Conservation (phyloP, 2,888 invertebrate genomes). For the Drosophila lacicola region DNA sequence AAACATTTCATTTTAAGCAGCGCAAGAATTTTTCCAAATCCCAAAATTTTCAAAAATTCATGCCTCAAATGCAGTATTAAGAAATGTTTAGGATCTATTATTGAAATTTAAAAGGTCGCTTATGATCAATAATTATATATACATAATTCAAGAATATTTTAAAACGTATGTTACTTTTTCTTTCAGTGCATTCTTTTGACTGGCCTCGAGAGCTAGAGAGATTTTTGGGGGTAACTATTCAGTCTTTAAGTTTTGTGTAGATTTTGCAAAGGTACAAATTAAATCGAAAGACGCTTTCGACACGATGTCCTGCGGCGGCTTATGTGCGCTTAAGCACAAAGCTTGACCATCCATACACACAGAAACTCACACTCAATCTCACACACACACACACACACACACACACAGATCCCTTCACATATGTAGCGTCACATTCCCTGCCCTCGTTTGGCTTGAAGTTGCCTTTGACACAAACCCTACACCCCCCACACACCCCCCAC, state of each 20-base stretch:
- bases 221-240: constrained; percentile 22
- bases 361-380: constrained; percentile 27
- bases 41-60: background rate
- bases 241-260: constrained; percentile 59
- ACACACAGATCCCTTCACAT: constrained; percentile 21
- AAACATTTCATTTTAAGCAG: background rate
- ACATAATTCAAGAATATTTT: too few relatives aligned
- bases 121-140: too few relatives aligned
- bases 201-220: constrained; percentile 1
- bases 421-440: constrained; percentile 25
- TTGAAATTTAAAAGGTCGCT: too few relatives aligned
- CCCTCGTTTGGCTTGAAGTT: constrained; percentile 39
- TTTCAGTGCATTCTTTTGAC: constrained; percentile 3
- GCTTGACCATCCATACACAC: constrained; percentile 65
- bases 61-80: background rate
- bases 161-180: background rate
- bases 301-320: constrained; percentile 74
- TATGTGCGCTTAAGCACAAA: constrained; percentile 79
- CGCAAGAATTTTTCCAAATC: background rate
- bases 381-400: constrained; percentile 36
- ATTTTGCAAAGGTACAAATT: constrained; percentile 61
- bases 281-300: constrained; percentile 61
- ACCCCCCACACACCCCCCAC: constrained; percentile 21
- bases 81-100: too few relatives aligned
- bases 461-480: constrained; percentile 63